Conservation (phyloP, 2,888 invertebrate species). For the Euzophera pinguis region DNA sequence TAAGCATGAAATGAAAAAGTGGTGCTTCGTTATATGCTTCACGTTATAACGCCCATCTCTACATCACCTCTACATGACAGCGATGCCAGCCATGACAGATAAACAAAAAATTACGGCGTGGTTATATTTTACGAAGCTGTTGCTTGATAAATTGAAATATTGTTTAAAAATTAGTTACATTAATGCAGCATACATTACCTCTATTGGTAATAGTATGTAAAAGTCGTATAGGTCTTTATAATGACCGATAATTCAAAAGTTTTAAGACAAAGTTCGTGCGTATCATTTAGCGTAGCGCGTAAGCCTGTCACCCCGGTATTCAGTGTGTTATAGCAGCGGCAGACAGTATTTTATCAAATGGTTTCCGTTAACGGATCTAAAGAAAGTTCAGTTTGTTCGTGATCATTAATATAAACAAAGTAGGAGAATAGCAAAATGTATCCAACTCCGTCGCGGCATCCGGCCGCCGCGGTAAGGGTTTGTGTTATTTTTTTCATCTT, state of each 20-base stretch:
- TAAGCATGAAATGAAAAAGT: too few species aligned
- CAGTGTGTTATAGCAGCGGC: slow-evolving; percentile 64
- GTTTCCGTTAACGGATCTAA: slow-evolving; percentile 54
- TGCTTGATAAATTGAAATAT: slow-evolving; percentile 40
- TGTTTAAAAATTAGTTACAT: slow-evolving; percentile 23
- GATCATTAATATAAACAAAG: slow-evolving; percentile 29
- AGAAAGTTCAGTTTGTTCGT: slow-evolving; percentile 62
- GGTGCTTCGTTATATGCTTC: too few species aligned
- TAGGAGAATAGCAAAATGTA: slow-evolving; percentile 77
- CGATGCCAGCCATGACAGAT: slow-evolving; percentile 44
- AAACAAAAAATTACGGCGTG: slow-evolving; percentile 73
- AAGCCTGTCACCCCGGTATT: slow-evolving; percentile 57
- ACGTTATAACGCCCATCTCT: too few species aligned
- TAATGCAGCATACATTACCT: slow-evolving; percentile 29
- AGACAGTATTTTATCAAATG: slow-evolving; percentile 44
- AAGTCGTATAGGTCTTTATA: slow-evolving; percentile 55
- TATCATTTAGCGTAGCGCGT: slow-evolving; percentile 72
- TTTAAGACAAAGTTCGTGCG: slow-evolving; percentile 72
- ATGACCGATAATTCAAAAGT: slow-evolving; percentile 71
- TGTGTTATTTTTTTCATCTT: slow-evolving; percentile 46
- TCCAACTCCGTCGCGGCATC: slow-evolving; percentile 87
- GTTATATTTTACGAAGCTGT: slow-evolving; percentile 60
- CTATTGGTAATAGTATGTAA: slow-evolving; percentile 32
- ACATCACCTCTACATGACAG: too few species aligned
- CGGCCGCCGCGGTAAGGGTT: slow-evolving; percentile 86